Evolutionary conservation across 2,113 vertebrate genomes (phyloP).

Genomic region (Lepidothrix coronata): DNA sequence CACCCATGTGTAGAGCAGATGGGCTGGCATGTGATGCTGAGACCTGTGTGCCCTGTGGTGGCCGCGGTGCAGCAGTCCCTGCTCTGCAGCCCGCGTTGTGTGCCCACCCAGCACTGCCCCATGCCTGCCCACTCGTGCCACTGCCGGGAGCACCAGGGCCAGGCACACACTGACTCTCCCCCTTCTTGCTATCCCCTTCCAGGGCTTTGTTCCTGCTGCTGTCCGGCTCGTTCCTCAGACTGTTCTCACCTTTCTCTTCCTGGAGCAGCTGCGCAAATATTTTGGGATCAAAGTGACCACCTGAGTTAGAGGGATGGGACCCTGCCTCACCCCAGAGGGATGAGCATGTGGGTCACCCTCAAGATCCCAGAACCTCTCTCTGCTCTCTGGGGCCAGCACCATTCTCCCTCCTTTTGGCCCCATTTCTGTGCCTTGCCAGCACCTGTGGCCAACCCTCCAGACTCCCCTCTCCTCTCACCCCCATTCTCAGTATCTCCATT

Average conservation of each 20-base stretch:
- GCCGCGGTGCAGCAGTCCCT: neutral
- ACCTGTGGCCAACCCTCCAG: neutral
- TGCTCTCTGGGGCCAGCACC: neutral
- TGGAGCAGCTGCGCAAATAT: conserved; percentile 86
- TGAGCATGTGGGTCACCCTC: neutral
- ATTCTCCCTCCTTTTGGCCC: neutral
- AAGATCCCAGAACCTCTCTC: neutral
- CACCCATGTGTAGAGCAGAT: neutral
- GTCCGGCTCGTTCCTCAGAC: conserved; percentile 88
- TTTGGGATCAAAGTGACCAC: conserved; percentile 83
- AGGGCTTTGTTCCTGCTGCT: conserved; percentile 88
- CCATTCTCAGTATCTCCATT: neutral
- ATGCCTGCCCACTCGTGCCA: fast-evolving
- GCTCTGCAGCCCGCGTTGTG: neutral
- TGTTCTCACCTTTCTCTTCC: conserved; percentile 87
- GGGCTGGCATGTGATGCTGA: neutral
- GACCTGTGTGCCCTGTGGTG: neutral
- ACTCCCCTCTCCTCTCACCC: neutral
- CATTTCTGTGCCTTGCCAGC: neutral
- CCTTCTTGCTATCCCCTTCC: neutral
- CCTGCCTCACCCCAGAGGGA: neutral
- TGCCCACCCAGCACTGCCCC: neutral
- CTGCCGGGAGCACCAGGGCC: neutral
- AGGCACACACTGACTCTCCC: neutral
- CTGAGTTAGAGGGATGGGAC: conserved; percentile 18